Base-by-base conservation (phyloP, 2,888 invertebrate species). In the Beris chalybata region DNA sequence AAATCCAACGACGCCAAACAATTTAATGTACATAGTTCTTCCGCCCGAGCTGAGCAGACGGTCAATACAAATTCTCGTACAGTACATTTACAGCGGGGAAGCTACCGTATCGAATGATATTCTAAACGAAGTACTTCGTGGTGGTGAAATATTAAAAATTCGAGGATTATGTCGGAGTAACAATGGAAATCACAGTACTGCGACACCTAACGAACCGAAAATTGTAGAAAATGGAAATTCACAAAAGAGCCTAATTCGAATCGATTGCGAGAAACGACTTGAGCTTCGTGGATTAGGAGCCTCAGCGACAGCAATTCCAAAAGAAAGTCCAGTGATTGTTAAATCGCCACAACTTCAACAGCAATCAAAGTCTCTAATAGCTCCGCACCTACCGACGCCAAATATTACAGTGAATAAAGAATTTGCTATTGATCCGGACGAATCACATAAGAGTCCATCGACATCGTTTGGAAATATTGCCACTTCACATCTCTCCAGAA, bases 71-170 rank as follows among this genome's bases (percentile, higher is more conserved):
- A 90, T 91, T 70, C 83, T 93, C 15, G 88, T 93, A 50, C 91
- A 93, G 75, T 93, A 93, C 77, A 93, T 93, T 91, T 93, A 93
- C 81, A 89, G 88, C 78, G 88, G 88, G 73, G 76, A 81, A 70
- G 91, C 92, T 32, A 92, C 92, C 52, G 92, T 93, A 32, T 90
- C 91, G 64, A 92, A 92, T 79, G 92, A 92, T 75, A 90, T 93
- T 55, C 79, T 93, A 67, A 91, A 90, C 72, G 89, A 87, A 70
- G 92, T 93, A 1, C 78, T 93, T 32, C 87, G 89, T 75, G 93
- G 92, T 0, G 93, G 93, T 0, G 92, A 93, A 76, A 86, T 92
- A 12, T 80, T 93, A 4, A 89, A 92, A 77, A 89, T 92, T 58
- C 87, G 91, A 56, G 93, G 93, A 0, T 81, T 93, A 1, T 93